Evolutionary conservation across 2,113 vertebrate genomes (phyloP), one percentile per base, ranked within the genome.

Genomic region (Etheostoma spectabile): DNA sequence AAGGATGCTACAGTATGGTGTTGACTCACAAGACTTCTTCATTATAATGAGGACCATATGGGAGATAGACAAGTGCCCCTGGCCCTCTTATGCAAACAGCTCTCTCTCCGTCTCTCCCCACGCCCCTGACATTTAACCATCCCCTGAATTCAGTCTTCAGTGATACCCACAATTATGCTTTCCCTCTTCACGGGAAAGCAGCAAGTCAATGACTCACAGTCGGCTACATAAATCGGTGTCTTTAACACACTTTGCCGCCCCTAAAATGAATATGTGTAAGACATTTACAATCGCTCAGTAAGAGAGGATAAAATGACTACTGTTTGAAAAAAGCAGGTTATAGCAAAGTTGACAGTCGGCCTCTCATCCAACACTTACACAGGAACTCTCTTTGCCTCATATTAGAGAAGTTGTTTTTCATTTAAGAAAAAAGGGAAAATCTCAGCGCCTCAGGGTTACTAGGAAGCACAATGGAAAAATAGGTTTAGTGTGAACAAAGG

Each of bases 11-110:
- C 38, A 42, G 38, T 42, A 62, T 79, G 74, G 22, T 87, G 90
- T 94, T 93, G 93, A 94, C 90, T 93, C 92, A 94, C 87, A 89
- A 82, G 88, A 65, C 85, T 91, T 88, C 90, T 92, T 93, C 88
- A 83, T 91, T 93, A 89, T 94, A 95, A 94, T 89, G 86, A 89
- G 87, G 86, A 77, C 85, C 88, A 89, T 89, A 91, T 85, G 88
- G 92, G 91, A 92, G 77, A 73, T 48, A 79, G 86, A 87, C 80
- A 83, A 90, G 91, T 86, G 88, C 87, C 73, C 82, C 84, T 60
- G 74, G 87, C 68, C 83, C 86, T 88, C 87, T 92, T 93, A 85
- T 91, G 88, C 91, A 94, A 95, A 94, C 93, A 92, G 87, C 80
- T 86, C 80, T 84, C 83, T 89, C 82, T 55, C 80, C 27, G 46